phyloP scores from a whole-genome alignment of 2,113 vertebrate genomes.

The Aythya baeri region DNA sequence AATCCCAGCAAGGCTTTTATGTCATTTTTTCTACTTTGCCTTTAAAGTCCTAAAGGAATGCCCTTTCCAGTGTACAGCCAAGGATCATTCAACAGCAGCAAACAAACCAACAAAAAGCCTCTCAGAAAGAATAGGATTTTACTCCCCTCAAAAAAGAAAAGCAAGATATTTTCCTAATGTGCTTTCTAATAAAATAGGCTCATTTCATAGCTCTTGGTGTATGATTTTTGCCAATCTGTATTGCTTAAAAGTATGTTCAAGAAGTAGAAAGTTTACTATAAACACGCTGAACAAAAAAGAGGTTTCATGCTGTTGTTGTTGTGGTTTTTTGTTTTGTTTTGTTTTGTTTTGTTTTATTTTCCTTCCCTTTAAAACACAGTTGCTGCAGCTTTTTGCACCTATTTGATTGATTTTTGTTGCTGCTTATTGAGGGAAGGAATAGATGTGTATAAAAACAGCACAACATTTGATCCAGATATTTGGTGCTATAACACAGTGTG shows the following conservation, averaged over 20 bases:
- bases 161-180: conserved; percentile 48
- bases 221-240: conserved; percentile 34
- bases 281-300: not conserved
- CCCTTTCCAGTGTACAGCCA: conserved; percentile 81
- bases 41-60: conserved; percentile 88
- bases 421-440: not conserved
- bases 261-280: conserved; percentile 4
- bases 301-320: not conserved
- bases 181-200: conserved; percentile 20
- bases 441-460: not conserved
- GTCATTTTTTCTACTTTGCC: conserved; percentile 87
- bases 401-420: not conserved
- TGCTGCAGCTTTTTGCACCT: not conserved
- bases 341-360: no score
- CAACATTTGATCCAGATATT: not conserved
- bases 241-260: not conserved
- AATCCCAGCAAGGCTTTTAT: conserved; percentile 86
- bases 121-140: conserved; percentile 56
- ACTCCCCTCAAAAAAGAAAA: not conserved
- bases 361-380: not conserved
- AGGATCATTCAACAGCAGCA: conserved; percentile 77
- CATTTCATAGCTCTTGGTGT: conserved; percentile 28
- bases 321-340: no score
- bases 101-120: conserved; percentile 70
- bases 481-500: not conserved